phyloP scores from a whole-genome alignment of 2,797 vertebrate species.

The Spea hammondii region DNA sequence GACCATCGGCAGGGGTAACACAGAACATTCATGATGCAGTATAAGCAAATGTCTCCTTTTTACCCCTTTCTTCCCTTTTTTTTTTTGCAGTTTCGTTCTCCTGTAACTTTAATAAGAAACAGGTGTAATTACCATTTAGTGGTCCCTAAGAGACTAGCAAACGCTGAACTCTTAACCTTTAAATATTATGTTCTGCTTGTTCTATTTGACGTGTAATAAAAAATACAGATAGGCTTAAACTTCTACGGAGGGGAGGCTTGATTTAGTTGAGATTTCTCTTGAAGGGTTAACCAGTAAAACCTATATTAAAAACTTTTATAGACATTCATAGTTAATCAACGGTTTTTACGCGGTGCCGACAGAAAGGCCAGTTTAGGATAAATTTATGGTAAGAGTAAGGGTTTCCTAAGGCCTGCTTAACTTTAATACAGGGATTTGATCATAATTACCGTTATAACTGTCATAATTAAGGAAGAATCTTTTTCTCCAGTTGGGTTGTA shows the following conservation, averaged over 20 bases:
- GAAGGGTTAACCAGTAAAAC: neutral
- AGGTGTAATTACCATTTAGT: slow-evolving; percentile 23
- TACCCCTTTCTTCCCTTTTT: no score
- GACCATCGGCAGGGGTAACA: no score
- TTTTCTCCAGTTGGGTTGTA: no score
- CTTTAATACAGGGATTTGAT: no score
- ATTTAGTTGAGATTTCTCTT: neutral
- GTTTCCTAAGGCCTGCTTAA: no score
- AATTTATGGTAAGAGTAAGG: no score
- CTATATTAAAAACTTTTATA: neutral
- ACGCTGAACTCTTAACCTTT: slow-evolving; percentile 31
- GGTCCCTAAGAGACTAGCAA: neutral
- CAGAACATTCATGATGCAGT: no score
- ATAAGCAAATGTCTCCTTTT: no score
- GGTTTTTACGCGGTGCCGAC: no score
- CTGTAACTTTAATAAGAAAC: slow-evolving; percentile 26
- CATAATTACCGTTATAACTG: no score
- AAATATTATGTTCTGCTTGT: neutral
- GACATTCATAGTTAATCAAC: neutral
- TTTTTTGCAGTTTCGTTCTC: neutral
- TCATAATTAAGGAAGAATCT: no score
- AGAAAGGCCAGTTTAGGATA: no score
- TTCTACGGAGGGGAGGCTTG: neutral
- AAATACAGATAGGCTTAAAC: neutral
- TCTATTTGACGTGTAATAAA: neutral